Conservation (phyloP, 2,797 vertebrate species). For the Falco cherrug region DNA sequence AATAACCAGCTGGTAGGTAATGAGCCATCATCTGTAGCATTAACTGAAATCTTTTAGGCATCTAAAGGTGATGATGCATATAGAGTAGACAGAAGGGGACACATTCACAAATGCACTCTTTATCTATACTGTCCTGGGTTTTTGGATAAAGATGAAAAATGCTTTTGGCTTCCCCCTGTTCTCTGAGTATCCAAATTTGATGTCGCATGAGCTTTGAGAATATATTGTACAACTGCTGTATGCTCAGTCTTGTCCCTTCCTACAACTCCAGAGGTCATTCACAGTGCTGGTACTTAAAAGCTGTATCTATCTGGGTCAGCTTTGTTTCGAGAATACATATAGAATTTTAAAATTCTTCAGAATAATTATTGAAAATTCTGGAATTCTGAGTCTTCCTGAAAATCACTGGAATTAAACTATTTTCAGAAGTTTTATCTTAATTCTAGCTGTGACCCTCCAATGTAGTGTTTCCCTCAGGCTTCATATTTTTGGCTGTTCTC, state of each 20-base stretch:
- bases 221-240: background rate
- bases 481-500: background rate
- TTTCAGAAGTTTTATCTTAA: background rate
- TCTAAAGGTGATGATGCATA: background rate
- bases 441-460: background rate
- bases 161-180: background rate
- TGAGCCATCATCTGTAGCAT: background rate
- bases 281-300: background rate
- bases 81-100: background rate
- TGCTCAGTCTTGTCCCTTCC: background rate
- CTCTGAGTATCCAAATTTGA: background rate
- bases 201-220: background rate
- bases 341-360: background rate
- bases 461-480: background rate
- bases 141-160: background rate
- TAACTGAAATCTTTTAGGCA: slow-evolving; percentile 6
- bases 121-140: background rate
- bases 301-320: background rate
- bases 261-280: background rate
- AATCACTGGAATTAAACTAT: background rate
- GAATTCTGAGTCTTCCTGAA: background rate
- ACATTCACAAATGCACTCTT: background rate
- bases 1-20: background rate
- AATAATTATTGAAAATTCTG: background rate
- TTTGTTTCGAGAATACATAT: background rate